phyloP scores from a whole-genome alignment of 2,797 vertebrate species.

The Tauraco hartlaubi region DNA sequence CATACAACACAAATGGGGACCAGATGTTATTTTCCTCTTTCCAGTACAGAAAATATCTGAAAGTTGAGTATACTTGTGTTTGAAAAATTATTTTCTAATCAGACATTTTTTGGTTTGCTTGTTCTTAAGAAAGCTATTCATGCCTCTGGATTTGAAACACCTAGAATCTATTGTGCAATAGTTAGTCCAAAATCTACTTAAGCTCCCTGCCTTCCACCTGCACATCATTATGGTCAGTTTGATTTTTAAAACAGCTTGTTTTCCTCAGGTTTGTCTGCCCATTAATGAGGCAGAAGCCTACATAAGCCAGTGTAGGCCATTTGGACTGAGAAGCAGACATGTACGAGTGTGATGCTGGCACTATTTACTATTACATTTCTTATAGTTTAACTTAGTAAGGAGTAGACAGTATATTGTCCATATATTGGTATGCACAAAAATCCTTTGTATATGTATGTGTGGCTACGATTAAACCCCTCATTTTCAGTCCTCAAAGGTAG shows the following conservation, averaged over 20 bases:
- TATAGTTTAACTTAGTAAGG: neutral
- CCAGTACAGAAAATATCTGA: neutral
- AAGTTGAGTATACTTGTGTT: neutral
- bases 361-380: neutral
- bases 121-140: neutral
- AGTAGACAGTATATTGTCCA: neutral
- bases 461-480: neutral
- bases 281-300: neutral
- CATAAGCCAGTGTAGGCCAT: rapidly evolving
- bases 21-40: neutral
- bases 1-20: neutral
- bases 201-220: neutral
- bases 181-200: neutral
- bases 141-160: neutral
- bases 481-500: neutral
- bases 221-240: neutral
- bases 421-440: neutral
- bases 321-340: neutral
- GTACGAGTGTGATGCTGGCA: rapidly evolving
- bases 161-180: neutral
- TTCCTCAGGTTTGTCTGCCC: neutral
- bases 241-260: neutral
- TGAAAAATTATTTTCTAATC: neutral
- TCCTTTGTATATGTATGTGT: neutral
- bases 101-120: neutral